Evolutionary conservation across 1,140 invertebrate genomes (phyloP).

Genomic region (Teleogryllus occipitalis): DNA sequence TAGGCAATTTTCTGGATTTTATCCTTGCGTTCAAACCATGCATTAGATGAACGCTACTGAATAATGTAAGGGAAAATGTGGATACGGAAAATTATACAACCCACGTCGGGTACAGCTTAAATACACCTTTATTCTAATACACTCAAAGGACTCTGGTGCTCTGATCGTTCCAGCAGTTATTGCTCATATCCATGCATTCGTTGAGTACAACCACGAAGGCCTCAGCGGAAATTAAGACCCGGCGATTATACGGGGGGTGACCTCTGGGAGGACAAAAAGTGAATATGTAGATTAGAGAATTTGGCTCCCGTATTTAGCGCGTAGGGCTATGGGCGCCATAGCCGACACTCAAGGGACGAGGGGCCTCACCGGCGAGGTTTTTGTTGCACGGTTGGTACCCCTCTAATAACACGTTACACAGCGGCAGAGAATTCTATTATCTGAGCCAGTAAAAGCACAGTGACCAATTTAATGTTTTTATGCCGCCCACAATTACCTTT

Average conservation of each 20-base stretch:
- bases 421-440: neutral
- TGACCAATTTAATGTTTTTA: neutral
- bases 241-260: neutral
- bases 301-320: neutral
- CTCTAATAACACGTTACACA: neutral
- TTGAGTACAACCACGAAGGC: neutral
- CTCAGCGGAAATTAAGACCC: neutral
- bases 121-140: conserved; percentile 2
- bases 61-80: conserved; percentile 5
- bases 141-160: neutral
- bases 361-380: neutral
- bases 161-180: neutral
- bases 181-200: neutral
- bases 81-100: conserved; percentile 2
- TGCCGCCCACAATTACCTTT: neutral
- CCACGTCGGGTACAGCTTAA: neutral
- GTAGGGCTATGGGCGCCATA: neutral
- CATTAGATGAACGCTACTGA: neutral
- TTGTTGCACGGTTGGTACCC: neutral
- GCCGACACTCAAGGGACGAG: neutral
- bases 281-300: neutral
- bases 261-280: neutral
- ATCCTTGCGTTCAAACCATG: neutral
- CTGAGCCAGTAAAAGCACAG: neutral
- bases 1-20: conserved; percentile 5